A percentile compares a stretch with the other conserved stretches of the same genome.
Evolutionary conservation across 2,797 vertebrate species (phyloP).

Genomic region (Malurus leucopterus): DNA sequence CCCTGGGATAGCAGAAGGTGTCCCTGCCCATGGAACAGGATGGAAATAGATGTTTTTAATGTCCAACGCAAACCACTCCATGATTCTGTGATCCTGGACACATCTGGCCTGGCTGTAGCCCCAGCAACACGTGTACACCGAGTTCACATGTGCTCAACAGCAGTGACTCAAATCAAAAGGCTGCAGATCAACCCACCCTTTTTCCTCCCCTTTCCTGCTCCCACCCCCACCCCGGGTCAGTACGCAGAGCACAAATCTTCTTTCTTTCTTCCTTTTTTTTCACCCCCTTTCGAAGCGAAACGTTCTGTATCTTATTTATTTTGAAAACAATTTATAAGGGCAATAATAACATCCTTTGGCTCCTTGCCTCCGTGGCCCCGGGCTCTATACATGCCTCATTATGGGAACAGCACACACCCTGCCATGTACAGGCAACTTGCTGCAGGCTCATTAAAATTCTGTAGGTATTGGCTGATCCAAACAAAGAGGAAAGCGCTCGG

Average conservation of each 20-base stretch:
- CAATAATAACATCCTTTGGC: constrained; percentile 63
- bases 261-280: neutral
- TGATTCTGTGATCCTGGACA: neutral
- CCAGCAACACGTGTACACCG: neutral
- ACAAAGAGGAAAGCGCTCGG: neutral
- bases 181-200: neutral
- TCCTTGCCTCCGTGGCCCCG: constrained; percentile 13
- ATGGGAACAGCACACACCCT: constrained; percentile 19
- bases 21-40: neutral
- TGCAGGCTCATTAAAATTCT: constrained; percentile 34
- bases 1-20: neutral
- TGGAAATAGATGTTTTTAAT: neutral
- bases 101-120: neutral
- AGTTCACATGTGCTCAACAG: constrained; percentile 31
- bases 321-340: constrained; percentile 48
- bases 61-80: neutral
- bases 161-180: constrained; percentile 13
- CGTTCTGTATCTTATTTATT: constrained; percentile 49
- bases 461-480: constrained; percentile 33
- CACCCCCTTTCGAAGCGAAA: neutral
- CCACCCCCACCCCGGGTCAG: neutral
- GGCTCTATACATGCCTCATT: constrained; percentile 16
- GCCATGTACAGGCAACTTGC: constrained; percentile 17
- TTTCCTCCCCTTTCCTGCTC: neutral
- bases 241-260: neutral